phyloP scores from a whole-genome alignment of 2,113 vertebrate species.

The Pholis gunnellus region DNA sequence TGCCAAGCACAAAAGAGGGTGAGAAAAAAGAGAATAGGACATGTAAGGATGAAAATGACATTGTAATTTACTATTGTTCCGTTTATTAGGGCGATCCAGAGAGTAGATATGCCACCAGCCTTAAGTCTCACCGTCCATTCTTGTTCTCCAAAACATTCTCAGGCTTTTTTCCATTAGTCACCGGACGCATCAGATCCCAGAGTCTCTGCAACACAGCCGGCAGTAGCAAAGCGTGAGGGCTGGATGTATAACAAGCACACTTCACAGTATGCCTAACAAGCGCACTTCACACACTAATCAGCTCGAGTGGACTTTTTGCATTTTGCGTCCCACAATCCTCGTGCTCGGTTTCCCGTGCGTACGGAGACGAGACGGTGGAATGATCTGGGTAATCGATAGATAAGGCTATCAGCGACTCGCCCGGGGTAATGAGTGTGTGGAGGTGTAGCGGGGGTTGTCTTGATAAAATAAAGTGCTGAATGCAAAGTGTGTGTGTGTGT shows the following conservation, averaged over 20 bases:
- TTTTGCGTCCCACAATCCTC: constrained; percentile 28
- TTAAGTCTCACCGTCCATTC: neutral
- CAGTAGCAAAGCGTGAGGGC: constrained; percentile 69
- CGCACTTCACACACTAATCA: constrained; percentile 77
- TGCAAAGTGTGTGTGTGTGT: constrained; percentile 15
- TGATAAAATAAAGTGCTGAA: constrained; percentile 27
- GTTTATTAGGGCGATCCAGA: neutral
- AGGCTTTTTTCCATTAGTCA: constrained; percentile 40
- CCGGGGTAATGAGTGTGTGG: neutral
- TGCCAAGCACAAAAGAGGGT: constrained; percentile 43
- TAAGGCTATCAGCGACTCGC: constrained; percentile 6
- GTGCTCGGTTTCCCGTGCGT: constrained; percentile 13
- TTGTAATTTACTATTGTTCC: neutral
- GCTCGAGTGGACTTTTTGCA: constrained; percentile 66
- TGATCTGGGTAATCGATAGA: constrained; percentile 49
- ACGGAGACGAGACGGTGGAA: constrained; percentile 44
- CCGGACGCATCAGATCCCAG: constrained; percentile 50
- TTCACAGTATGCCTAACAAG: constrained; percentile 73
- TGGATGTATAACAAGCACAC: constrained; percentile 71
- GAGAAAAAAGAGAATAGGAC: neutral
- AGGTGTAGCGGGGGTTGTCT: neutral
- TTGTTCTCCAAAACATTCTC: constrained; percentile 47
- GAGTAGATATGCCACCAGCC: neutral
- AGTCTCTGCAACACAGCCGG: constrained; percentile 47
- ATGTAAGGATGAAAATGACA: neutral